Evolutionary conservation across 2,888 invertebrate species (phyloP), one percentile per base, ranked within the genome.

Genomic region (Trissolcus japonicus): DNA sequence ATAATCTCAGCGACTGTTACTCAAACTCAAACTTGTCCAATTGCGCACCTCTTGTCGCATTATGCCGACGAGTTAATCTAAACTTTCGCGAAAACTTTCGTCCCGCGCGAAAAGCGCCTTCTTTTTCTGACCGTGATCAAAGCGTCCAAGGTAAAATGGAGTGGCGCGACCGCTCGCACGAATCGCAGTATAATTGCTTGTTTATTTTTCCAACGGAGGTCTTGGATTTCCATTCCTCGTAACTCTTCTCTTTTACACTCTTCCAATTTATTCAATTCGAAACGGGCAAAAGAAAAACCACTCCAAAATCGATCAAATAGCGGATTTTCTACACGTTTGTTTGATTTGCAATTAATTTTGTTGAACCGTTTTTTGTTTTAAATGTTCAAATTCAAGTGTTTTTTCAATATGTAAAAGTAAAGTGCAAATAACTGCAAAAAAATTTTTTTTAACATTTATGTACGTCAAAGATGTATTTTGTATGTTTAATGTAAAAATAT

Each of bases 1-100:
- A 72, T 71, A 73, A 63, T 72, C 75, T 78, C 69, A 9, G 72
- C 72, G 76, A 67, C 78, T 77, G 82, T 84, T 82, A 83, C 82
- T 85, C 85, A 85, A 85, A 84, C 82, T 80, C 82, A 84, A 85
- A 83, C 83, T 86, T 83, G 85, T 83, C 82, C 85, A 82, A 86
- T 86, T 86, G 85, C 81, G 79, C 81, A 82, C 76, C 78, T 75
- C 80, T 80, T 79, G 80, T 79, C 82, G 83, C 83, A 84, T 86
- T 86, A 86, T 85, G 82, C 84, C 81, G 80, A 73, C 76, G 83
- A 84, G 83, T 85, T 84, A 84, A 86, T 85, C 85, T 83, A 86
- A 86, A 86, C 80, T 86, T 86, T 85, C 81, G 80, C 69, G 21
- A 19, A 69, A 69, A 79, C 65, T 78, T 79, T 79, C 63, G 67